Base-by-base conservation (phyloP, 2,113 vertebrate species). In the Trogon surrucura region DNA sequence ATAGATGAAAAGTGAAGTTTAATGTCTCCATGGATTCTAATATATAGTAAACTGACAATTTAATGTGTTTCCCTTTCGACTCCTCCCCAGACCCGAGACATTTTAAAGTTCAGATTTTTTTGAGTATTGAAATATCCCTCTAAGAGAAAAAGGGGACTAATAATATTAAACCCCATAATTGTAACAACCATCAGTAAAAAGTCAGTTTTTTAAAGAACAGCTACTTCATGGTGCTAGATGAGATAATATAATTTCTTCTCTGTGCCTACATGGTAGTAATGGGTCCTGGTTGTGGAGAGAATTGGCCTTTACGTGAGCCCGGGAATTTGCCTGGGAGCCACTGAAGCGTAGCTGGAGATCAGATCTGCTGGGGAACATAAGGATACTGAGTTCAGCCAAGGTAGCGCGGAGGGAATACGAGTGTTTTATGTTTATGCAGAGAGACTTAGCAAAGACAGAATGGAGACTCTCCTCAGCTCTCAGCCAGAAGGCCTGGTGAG, bases 1-100 rank as follows among this genome's bases (percentile, higher is more conserved):
- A 62, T 74, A 94, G 88, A 96, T 91, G 62, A 81, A 95, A 96
- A 94, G 69, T 36, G 77, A 81, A 90, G 83, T 90, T 90, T 94
- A 95, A 85, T 86, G n/a, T 95, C 61, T 79, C 72, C 41, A 18
- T 82, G 81, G 86, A 73, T 94, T 86, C 58, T 86, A 93, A 93
- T 92, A 77, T 88, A 92, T 90, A 85, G 93, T 94, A 88, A 77
- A 67, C 71, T 78, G 93, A 88, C 69, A 89, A 73, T 93, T 92
- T 96, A 94, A 96, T 96, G 67, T 65, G 26, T 90, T 95, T 96
- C 85, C 21, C 72, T 96, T 89, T 83, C 91, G 60, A 84, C 82
- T 97, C 72, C 88, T 92, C 88, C 81, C 62, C 47, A 92, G 79
- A 89, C 88, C 67, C 10, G 2, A 85, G 78, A 50, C 71, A 92